Evolutionary conservation across 2,113 vertebrate genomes (phyloP).

Genomic region (Marmota flaviventris): DNA sequence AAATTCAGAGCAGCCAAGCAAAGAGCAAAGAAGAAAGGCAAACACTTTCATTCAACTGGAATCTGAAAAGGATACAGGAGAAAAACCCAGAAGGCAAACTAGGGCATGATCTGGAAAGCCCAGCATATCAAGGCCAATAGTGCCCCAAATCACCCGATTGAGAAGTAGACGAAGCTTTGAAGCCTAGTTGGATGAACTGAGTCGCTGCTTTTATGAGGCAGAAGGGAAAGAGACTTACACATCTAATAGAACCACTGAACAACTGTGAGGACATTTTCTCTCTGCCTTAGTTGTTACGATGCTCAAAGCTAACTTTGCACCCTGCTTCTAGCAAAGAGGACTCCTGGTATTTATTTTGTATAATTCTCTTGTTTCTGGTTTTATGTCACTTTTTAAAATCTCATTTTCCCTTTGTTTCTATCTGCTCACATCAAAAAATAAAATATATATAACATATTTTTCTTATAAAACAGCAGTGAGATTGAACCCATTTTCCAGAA

Average conservation of each 20-base stretch:
- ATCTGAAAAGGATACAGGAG: not conserved
- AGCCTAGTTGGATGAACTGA: not conserved
- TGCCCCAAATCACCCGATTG: not conserved
- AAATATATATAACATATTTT: not conserved
- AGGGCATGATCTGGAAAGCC: not conserved
- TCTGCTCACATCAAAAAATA: not conserved
- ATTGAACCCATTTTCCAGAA: constrained; percentile 31
- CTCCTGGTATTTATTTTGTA: not conserved
- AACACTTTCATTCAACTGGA: not conserved
- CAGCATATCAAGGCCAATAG: not conserved
- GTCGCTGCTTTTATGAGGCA: not conserved
- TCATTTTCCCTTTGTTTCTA: not conserved
- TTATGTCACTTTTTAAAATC: not conserved
- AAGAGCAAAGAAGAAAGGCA: not conserved
- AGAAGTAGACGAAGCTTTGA: not conserved
- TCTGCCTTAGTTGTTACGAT: not conserved
- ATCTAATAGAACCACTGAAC: not conserved
- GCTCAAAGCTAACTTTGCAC: not conserved
- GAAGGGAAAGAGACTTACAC: not conserved
- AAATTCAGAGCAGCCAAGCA: not conserved
- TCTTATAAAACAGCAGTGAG: not conserved
- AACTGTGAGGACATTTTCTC: not conserved
- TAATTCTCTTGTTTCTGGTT: not conserved
- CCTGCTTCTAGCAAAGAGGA: not conserved
- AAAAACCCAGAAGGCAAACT: not conserved